Evolutionary conservation across 2,113 vertebrate genomes (phyloP), one percentile per base, ranked within the genome.

Genomic region (Onychostoma macrolepis): DNA sequence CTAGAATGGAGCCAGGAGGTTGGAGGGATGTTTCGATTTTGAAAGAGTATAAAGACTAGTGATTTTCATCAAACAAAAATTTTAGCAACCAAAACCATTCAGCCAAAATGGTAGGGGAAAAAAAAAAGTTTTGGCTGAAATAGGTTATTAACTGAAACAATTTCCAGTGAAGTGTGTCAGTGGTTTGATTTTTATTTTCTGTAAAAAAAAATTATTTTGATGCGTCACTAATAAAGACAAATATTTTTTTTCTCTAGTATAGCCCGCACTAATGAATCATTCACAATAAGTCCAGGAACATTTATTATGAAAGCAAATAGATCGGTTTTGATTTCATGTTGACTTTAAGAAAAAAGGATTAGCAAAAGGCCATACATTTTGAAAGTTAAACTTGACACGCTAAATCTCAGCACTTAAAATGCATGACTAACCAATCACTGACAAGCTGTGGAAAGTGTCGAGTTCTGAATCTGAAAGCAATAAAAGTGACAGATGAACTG

Each of bases 391-490:
- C 5, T 13, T 65, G 45, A 9, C 58, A 80, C 2, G 0, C 30
- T 58, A 10, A 67, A 65, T 43, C 38, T 81, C n/a, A 26, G 15
- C 36, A 26, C 13, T 65, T 81, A 28, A 65, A 43, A 82, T 21
- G 38, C 36, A 45, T 21, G 58, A 82, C 61, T 82, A 82, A 82
- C 80, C 38, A 69, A 50, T 69, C 43, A 36, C 43, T 24, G 26
- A 17, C 30, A 17, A 83, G 43, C 58, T 67, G n/a, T 21, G n/a
- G 4, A 41, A 67, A 69, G 17, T 7, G 61, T 48, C 30, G 41
- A 30, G 26, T 50, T 82, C 38, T 65, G 26, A 50, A 33, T 83
- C 63, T 17, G 19, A 83, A 83, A n/a, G 43, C 19, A 86, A 36
- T 41, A 41, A 84, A 56, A 53, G 4, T 53, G 36, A 53, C 21